These are phyloP conservation scores for Ptychobarbus kaznakovi DNA, from an alignment of 2,797 vertebrate genomes.

Conservation along the genomic window DNA sequence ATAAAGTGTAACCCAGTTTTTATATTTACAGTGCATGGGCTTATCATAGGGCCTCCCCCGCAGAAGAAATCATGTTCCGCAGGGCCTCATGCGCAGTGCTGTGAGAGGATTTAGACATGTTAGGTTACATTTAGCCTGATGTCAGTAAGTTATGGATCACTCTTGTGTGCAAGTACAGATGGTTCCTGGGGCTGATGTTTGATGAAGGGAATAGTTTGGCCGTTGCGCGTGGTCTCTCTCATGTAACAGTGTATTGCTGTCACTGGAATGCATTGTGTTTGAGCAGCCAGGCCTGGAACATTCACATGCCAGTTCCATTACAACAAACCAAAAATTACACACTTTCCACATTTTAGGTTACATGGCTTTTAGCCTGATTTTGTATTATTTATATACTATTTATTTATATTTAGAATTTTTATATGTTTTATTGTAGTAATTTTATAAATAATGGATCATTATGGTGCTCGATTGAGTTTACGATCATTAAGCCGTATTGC, in stretches of 20 bases:
- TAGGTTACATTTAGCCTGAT: slow-evolving; percentile 22
- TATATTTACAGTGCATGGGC: neutral
- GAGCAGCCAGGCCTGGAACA: slow-evolving; percentile 70
- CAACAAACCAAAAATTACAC: slow-evolving; percentile 32
- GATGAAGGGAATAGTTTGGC: slow-evolving; percentile 48
- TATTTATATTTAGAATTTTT: neutral
- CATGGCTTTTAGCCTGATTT: no score
- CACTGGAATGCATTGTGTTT: slow-evolving; percentile 78
- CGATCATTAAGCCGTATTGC: no score
- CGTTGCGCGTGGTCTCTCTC: slow-evolving; percentile 65
- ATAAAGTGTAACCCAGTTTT: slow-evolving; percentile 1
- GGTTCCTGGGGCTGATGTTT: slow-evolving; percentile 49
- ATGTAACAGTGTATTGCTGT: slow-evolving; percentile 58
- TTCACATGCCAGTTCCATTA: slow-evolving; percentile 60
- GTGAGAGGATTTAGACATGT: slow-evolving; percentile 1
- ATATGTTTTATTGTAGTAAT: neutral
- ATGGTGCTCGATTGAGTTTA: no score
- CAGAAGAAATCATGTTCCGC: neutral
- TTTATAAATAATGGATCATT: neutral
- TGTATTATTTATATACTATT: neutral
- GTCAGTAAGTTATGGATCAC: slow-evolving; percentile 31
- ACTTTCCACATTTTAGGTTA: slow-evolving; percentile 28
- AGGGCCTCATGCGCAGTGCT: neutral
- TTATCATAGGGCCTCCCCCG: neutral
- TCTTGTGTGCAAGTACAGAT: slow-evolving; percentile 28